Conservation (phyloP, 2,888 invertebrate genomes). For the Imbricaverruca yamaguchii region DNA sequence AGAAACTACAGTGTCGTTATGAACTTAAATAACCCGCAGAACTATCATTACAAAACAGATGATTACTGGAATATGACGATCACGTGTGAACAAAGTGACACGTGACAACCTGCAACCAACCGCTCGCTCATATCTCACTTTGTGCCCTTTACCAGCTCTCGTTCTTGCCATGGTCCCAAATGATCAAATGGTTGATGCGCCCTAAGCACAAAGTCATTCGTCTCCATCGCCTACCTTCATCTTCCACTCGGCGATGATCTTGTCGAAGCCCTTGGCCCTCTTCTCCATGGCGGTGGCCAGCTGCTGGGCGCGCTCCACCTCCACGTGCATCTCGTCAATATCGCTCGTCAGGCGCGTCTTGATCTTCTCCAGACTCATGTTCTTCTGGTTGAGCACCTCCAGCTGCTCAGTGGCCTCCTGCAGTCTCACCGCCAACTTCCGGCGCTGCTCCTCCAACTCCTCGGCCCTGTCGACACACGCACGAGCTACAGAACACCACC, state of each 20-base stretch:
- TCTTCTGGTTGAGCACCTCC: slow-evolving; percentile 95
- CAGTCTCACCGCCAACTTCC: slow-evolving; percentile 87
- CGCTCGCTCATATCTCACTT: too few species aligned
- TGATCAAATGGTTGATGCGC: too few species aligned
- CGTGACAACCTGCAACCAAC: too few species aligned
- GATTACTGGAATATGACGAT: too few species aligned
- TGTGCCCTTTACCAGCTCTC: too few species aligned
- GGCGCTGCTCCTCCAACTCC: slow-evolving; percentile 37
- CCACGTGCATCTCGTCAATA: slow-evolving; percentile 93
- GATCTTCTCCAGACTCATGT: slow-evolving; percentile 92
- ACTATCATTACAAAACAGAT: too few species aligned
- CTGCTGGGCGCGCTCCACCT: slow-evolving; percentile 93
- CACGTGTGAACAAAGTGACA: too few species aligned
- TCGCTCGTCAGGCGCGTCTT: slow-evolving; percentile 93
- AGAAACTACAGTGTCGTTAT: too few species aligned
- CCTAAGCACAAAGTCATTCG: too few species aligned
- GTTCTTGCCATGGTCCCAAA: too few species aligned
- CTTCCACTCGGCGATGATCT: slow-evolving; percentile 99
- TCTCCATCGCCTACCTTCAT: slow-evolving; percentile 60
- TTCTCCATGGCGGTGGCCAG: slow-evolving; percentile 96
- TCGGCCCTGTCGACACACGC: slow-evolving; percentile 36
- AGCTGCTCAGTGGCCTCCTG: slow-evolving; percentile 96
- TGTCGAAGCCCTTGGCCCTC: slow-evolving; percentile 99
- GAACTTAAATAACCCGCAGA: too few species aligned
- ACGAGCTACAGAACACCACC: too few species aligned